Conservation (phyloP, 2,888 invertebrate species). For the Volucella zonaria region DNA sequence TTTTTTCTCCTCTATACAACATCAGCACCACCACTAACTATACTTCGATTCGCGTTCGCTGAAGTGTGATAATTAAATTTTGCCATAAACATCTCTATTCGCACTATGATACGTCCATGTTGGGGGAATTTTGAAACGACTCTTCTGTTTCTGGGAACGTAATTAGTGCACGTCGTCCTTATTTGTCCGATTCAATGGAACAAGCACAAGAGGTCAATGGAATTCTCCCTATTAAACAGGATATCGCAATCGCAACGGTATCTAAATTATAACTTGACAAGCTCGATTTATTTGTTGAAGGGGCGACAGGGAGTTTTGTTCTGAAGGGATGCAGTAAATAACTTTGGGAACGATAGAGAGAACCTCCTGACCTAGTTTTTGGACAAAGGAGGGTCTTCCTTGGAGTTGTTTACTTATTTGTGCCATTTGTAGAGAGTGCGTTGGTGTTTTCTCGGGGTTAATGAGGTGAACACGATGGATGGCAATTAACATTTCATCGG, state of each 20-base stretch:
- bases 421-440: slow-evolving; percentile 36
- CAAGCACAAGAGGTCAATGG: slow-evolving; percentile 45
- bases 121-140: background rate
- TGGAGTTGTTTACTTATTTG: slow-evolving; percentile 19
- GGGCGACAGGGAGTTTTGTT: slow-evolving; percentile 13
- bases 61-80: slow-evolving; percentile 46
- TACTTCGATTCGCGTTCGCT: slow-evolving; percentile 7
- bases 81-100: slow-evolving; percentile 7
- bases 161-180: slow-evolving; percentile 47
- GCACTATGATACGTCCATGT: background rate
- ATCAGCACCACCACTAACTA: background rate
- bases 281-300: slow-evolving; percentile 53
- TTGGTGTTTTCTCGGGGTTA: slow-evolving; percentile 35
- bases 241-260: slow-evolving; percentile 23
- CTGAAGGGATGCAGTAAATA: slow-evolving; percentile 29
- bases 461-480: slow-evolving; percentile 37
- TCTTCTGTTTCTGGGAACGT: slow-evolving; percentile 11
- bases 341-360: slow-evolving; percentile 45
- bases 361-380: slow-evolving; percentile 51
- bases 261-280: slow-evolving; percentile 60
- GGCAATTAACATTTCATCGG: slow-evolving; percentile 51
- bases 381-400: background rate
- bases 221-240: background rate
- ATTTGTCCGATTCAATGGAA: slow-evolving; percentile 23
- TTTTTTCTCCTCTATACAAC: too few species aligned